A percentile compares a stretch with the other conserved stretches of the same genome.
Conservation (phyloP, 1,140 invertebrate species). For the Trichogramma pretiosum region DNA sequence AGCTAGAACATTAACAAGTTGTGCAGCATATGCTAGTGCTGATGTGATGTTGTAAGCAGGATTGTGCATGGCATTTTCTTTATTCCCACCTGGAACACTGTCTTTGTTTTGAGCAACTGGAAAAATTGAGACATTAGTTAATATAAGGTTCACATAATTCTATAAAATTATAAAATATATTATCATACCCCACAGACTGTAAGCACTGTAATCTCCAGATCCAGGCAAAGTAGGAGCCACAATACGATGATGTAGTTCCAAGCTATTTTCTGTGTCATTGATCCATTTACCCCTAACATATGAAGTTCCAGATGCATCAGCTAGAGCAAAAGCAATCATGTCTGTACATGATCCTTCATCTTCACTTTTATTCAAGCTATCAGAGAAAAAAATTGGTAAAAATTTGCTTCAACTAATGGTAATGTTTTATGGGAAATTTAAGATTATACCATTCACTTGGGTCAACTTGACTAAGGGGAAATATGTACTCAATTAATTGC, state of each 20-base stretch:
- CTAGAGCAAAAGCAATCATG: conserved; percentile 60
- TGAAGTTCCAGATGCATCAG: conserved; percentile 66
- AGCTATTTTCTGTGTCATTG: conserved; percentile 54
- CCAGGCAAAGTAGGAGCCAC: conserved; percentile 66
- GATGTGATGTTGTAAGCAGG: conserved; percentile 66
- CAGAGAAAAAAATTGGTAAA: conserved; percentile 9
- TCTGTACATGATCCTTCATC: conserved; percentile 51
- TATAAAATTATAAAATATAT: conserved; percentile 2
- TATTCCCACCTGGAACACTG: conserved; percentile 49
- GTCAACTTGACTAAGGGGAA: conserved; percentile 58
- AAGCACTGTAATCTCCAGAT: conserved; percentile 69
- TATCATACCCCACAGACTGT: conserved; percentile 60
- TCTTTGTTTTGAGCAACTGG: conserved; percentile 59
- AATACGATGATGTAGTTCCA: conserved; percentile 62
- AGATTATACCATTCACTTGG: conserved; percentile 43
- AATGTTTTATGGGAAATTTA: conserved; percentile 3
- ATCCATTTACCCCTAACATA: conserved; percentile 69
- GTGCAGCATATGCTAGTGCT: conserved; percentile 70
- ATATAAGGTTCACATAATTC: conserved; percentile 4
- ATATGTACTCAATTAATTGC: conserved; percentile 67
- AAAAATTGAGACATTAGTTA: conserved; percentile 21
- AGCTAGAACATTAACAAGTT: conserved; percentile 69
- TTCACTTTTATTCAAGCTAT: conserved; percentile 41
- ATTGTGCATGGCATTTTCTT: conserved; percentile 50
- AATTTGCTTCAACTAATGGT: too few species aligned